Evolutionary conservation across 2,888 invertebrate genomes (phyloP).

Genomic region (Brachycybe producta): DNA sequence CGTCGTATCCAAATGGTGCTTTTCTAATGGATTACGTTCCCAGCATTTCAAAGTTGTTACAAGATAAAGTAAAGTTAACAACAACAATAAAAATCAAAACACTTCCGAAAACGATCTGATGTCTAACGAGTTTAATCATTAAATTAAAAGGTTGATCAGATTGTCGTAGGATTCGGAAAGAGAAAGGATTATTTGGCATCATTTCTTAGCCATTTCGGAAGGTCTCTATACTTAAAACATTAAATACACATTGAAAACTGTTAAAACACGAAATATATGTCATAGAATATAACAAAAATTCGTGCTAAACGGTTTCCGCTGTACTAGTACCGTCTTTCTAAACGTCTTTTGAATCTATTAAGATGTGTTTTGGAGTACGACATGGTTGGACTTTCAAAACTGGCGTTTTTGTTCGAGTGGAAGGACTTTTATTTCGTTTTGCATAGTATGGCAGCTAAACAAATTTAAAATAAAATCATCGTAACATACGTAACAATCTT

Average conservation of each 20-base stretch:
- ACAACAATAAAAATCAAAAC: too few relatives aligned
- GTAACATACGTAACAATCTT: background rate
- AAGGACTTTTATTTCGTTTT: conserved; percentile 50
- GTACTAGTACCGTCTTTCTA: too few relatives aligned
- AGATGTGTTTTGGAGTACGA: conserved; percentile 42
- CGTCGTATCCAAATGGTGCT: conserved; percentile 35
- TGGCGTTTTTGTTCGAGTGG: conserved; percentile 47
- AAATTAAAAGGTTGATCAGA: conserved; percentile 27
- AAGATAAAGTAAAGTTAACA: conserved; percentile 32
- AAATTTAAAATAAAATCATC: background rate
- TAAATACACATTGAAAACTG: background rate
- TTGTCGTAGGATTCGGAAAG: conserved; percentile 32
- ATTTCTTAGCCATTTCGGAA: conserved; percentile 35
- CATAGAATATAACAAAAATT: too few relatives aligned
- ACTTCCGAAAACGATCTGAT: too few relatives aligned
- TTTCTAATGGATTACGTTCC: conserved; percentile 35
- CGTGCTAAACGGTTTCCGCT: background rate
- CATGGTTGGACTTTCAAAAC: conserved; percentile 35
- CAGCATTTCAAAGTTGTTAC: conserved; percentile 30
- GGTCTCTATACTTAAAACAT: conserved; percentile 27
- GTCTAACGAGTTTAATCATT: conserved; percentile 2
- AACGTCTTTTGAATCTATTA: too few relatives aligned
- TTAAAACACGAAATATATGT: too few relatives aligned
- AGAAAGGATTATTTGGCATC: conserved; percentile 39
- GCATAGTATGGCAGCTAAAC: conserved; percentile 31